Base-by-base conservation (phyloP, 1,140 invertebrate species). In the Branchinecta lindahli region DNA sequence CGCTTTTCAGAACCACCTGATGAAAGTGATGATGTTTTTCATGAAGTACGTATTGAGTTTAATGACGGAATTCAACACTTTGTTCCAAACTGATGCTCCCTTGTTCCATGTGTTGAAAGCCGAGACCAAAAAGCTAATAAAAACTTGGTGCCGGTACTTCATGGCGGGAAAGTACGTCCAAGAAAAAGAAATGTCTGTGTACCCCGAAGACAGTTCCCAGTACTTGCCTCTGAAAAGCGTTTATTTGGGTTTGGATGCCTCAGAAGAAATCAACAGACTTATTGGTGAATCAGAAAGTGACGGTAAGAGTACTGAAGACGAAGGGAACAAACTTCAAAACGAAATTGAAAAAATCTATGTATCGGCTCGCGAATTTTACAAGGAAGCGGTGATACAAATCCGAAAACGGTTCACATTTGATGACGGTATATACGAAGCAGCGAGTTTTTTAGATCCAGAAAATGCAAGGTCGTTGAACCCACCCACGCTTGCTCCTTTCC, bases 41-140 rank as follows among this genome's bases (percentile, higher is more conserved):
- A 72, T 78, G 73, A 72, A 74, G 8, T 76, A 78, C 73, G 67
- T 68, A 33, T 47, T 78, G 15, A 73, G 65, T n/a, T 65, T 75
- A 10, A 66, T 76, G 18, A 77, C 33, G 8, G 73, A 75, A 52
- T 78, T 77, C 65, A 78, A 77, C 71, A 71, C 70, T 18, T 44
- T 77, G 33, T 77, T 78, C 71, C 78, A 79, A 72, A 72, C 74
- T 47, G 74, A 78, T 69, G 69, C 12, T 45, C 74, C 74, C 44
- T 69, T 78, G 21, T 68, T 78, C 9, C 70, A 75, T 69, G 72
- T 70, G 70, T 9, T 78, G 45, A 74, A 76, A 72, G 66, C 72
- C 68, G 70, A 74, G 70, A 70, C 70, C 67, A 33, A 72, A 44
- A 72, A 52, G 45, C 70, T 74, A 15, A 61, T 73, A 45, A 15